Percentiles rank a stretch among this genome's conserved stretches.
Evolutionary conservation across 2,113 vertebrate species (phyloP).

Genomic region (Lepus timidus): DNA sequence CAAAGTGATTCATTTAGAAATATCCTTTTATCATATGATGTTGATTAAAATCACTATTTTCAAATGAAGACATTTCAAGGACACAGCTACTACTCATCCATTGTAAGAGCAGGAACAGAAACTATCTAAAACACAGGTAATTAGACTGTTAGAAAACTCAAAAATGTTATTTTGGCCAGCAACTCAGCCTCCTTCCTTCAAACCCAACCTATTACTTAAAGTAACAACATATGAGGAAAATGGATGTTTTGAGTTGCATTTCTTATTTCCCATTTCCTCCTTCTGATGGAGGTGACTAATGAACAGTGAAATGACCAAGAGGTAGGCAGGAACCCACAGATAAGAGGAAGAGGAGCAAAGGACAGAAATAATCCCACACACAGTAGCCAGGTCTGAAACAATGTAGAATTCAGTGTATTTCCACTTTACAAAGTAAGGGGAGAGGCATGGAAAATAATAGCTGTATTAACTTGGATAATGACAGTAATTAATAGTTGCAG

Average conservation of each 20-base stretch:
- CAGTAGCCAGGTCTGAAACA: conserved; percentile 29
- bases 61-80: not conserved
- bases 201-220: conserved; percentile 48
- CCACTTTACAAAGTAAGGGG: conserved; percentile 35
- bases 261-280: conserved; percentile 64
- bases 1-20: conserved; percentile 53
- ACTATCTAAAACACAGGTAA: conserved; percentile 40
- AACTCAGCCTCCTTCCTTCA: conserved; percentile 43
- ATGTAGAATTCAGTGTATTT: conserved; percentile 51
- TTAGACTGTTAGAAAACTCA: conserved; percentile 51
- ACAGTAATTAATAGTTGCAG: conserved; percentile 66
- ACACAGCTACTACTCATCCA: not conserved
- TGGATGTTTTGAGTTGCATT: conserved; percentile 48
- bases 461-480: conserved; percentile 51
- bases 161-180: conserved; percentile 37
- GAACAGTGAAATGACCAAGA: conserved; percentile 65
- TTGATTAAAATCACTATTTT: conserved; percentile 59
- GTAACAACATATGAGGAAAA: conserved; percentile 69
- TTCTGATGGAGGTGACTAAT: conserved; percentile 48
- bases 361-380: conserved; percentile 45
- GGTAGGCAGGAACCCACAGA: conserved; percentile 50
- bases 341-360: not conserved
- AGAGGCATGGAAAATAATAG: conserved; percentile 57
- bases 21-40: conserved; percentile 32
- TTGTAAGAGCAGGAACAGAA: conserved; percentile 19